Conservation (phyloP, 2,888 invertebrate genomes). For the Biston betularia region DNA sequence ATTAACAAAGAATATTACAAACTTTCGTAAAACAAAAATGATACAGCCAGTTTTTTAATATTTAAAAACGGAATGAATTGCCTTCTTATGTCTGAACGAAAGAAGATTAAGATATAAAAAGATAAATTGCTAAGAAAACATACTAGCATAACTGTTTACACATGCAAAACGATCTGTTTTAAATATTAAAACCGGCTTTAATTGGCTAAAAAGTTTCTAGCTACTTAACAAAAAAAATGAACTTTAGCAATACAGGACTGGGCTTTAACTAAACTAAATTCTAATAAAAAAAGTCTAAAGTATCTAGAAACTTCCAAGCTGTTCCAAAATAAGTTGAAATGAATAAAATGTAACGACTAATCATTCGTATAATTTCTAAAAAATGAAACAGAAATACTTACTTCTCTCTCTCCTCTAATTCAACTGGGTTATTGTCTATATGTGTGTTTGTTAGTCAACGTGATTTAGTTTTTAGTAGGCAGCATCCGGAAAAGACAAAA, state of each 20-base stretch:
- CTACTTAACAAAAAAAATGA: constrained; percentile 3
- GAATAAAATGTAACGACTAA: constrained; percentile 34
- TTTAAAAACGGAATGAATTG: background rate
- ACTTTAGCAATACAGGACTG: background rate
- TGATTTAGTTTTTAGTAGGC: constrained; percentile 81
- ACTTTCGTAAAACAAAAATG: background rate
- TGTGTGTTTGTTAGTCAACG: constrained; percentile 67
- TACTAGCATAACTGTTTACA: background rate
- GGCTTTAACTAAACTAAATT: constrained; percentile 10
- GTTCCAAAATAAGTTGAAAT: constrained; percentile 18
- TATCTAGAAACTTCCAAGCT: constrained; percentile 43
- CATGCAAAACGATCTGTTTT: constrained; percentile 1
- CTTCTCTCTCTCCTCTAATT: constrained; percentile 94
- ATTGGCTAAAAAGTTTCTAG: constrained; percentile 31
- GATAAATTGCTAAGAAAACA: no score
- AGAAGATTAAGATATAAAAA: no score
- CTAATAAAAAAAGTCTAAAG: background rate
- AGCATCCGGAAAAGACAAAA: constrained; percentile 72
- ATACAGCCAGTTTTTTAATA: background rate
- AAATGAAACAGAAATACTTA: constrained; percentile 81
- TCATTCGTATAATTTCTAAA: constrained; percentile 34
- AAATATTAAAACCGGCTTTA: background rate
- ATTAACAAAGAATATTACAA: constrained; percentile 5
- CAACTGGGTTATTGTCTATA: constrained; percentile 91
- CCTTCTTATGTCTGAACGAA: background rate